Percentiles rank a stretch among this genome's conserved stretches.
Evolutionary conservation across 1,140 invertebrate species (phyloP).

Genomic region (Anastatus disparis): DNA sequence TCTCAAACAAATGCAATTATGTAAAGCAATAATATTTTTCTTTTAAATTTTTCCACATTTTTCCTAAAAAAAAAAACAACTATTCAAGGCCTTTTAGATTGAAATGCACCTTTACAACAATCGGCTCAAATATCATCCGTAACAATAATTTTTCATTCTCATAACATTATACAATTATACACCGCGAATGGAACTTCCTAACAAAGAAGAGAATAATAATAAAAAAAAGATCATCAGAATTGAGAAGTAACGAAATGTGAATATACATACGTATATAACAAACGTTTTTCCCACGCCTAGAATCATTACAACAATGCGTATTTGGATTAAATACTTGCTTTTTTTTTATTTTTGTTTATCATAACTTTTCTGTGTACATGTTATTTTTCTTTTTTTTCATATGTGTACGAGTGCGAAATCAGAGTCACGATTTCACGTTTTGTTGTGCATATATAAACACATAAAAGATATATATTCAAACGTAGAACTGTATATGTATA

Average conservation of each 20-base stretch:
- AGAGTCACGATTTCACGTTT: conserved; percentile 23
- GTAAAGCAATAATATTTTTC: no score
- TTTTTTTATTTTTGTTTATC: conserved; percentile 20
- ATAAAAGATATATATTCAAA: neutral
- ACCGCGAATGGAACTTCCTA: neutral
- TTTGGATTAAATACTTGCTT: conserved; percentile 17
- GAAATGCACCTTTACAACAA: conserved; percentile 8
- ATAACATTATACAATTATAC: conserved; percentile 17
- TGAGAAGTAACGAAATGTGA: conserved; percentile 2
- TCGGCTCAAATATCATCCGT: conserved; percentile 12
- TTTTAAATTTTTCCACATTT: no score
- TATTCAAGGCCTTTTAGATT: neutral
- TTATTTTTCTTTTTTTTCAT: conserved; percentile 13
- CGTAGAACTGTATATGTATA: neutral
- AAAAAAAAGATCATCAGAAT: neutral
- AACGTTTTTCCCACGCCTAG: conserved; percentile 22
- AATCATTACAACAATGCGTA: conserved; percentile 6
- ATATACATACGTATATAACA: no score
- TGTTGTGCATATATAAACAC: neutral
- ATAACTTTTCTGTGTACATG: neutral
- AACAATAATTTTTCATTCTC: conserved; percentile 23
- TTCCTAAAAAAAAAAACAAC: conserved; percentile 24
- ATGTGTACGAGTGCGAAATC: neutral
- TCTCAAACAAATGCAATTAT: no score
- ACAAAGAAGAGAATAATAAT: neutral